Evolutionary conservation across 92 coral and sea anemone species (phyloP).

Genomic region (Virgularia gustaviana): DNA sequence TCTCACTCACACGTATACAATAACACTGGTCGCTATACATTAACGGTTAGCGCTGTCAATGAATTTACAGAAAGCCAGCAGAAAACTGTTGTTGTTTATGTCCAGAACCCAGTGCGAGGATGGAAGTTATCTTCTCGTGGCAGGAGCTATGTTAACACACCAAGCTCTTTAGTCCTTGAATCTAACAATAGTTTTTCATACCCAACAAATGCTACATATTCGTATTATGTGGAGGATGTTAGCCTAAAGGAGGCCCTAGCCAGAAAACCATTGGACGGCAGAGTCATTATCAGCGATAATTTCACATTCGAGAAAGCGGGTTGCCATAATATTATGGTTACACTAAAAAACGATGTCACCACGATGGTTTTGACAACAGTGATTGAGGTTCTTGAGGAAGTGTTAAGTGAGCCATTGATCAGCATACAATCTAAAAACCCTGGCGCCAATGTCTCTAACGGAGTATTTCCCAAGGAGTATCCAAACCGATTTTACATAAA

Average conservation of each 20-base stretch:
- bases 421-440: no score
- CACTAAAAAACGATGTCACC: conserved; percentile 64
- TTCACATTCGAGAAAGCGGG: conserved; percentile 59
- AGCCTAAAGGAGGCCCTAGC: not conserved
- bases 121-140: conserved; percentile 39
- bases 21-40: conserved; percentile 44
- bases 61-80: conserved; percentile 3
- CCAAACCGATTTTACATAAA: conserved; percentile 60
- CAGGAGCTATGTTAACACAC: not conserved
- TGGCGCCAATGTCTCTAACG: not conserved
- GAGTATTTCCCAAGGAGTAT: conserved; percentile 70
- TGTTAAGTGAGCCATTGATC: no score
- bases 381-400: conserved; percentile 55
- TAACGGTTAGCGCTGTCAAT: conserved; percentile 57
- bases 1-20: conserved; percentile 36
- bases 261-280: conserved; percentile 12
- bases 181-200: conserved; percentile 21
- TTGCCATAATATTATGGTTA: conserved; percentile 53
- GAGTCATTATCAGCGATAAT: conserved; percentile 26
- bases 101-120: conserved; percentile 61
- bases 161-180: conserved; percentile 12
- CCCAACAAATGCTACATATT: conserved; percentile 59
- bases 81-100: conserved; percentile 15
- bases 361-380: conserved; percentile 42
- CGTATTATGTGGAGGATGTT: conserved; percentile 61